Conservation (phyloP, 2,888 invertebrate genomes). For the Steinernema hermaphroditum region DNA sequence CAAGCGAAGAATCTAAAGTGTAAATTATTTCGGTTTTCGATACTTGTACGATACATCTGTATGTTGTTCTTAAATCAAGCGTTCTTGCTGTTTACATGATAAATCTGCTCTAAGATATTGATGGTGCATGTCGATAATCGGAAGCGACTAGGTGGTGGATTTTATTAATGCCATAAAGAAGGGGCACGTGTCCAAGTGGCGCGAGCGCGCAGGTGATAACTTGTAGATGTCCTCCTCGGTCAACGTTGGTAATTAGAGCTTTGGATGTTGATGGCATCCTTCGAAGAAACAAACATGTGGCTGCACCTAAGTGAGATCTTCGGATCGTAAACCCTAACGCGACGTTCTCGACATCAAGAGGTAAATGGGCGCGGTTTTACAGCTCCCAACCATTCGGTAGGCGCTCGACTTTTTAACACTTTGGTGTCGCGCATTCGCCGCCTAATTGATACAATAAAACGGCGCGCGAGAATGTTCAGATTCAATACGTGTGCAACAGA, state of each 20-base stretch:
- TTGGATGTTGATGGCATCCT: not conserved
- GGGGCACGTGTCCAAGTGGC: not conserved
- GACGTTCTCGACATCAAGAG: not conserved
- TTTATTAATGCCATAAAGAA: constrained; percentile 8
- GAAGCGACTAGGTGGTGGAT: not conserved
- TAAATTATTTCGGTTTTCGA: not conserved
- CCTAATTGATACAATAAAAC: constrained; percentile 23
- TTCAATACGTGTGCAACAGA: constrained; percentile 10
- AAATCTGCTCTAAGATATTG: not conserved
- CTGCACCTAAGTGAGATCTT: not conserved
- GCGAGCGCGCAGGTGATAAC: constrained; percentile 1
- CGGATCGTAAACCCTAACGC: not conserved
- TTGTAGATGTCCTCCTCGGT: not conserved
- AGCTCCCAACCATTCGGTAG: not conserved
- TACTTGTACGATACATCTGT: not conserved
- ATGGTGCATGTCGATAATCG: not conserved
- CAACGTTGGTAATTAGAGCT: not conserved
- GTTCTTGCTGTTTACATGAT: not conserved
- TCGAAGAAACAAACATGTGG: too few species aligned
- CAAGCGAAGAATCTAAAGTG: not conserved
- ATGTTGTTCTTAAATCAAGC: not conserved
- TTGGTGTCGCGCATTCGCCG: constrained; percentile 20
- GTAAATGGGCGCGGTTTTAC: not conserved
- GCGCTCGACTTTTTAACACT: constrained; percentile 11
- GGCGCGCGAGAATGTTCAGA: constrained; percentile 12